A percentile compares a stretch with the other conserved stretches of the same genome.
Evolutionary conservation across 1,140 invertebrate genomes (phyloP).

Genomic region (Drosophila hydei): DNA sequence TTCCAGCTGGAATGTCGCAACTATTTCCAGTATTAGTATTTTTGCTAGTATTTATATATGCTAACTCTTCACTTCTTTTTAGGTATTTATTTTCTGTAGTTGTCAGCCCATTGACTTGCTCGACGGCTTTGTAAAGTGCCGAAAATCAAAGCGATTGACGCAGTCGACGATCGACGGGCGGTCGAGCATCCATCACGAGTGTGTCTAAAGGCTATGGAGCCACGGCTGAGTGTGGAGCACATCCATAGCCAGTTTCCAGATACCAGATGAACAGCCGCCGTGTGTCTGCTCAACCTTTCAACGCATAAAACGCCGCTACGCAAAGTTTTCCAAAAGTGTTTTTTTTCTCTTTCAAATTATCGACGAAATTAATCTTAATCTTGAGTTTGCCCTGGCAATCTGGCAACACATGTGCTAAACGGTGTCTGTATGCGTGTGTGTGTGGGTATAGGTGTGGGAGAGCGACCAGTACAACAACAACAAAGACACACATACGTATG

Average conservation of each 20-base stretch:
- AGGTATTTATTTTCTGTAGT: constrained; percentile 35
- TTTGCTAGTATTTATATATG: neutral
- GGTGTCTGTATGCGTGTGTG: constrained; percentile 15
- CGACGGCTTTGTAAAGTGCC: constrained; percentile 64
- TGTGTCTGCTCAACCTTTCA: constrained; percentile 68
- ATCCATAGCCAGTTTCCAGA: constrained; percentile 7
- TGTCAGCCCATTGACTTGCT: constrained; percentile 47
- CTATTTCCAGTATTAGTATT: neutral
- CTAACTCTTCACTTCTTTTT: neutral
- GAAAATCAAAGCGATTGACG: constrained; percentile 60
- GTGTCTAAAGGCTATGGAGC: constrained; percentile 41
- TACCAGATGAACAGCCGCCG: constrained; percentile 27
- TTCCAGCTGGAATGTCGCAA: constrained; percentile 1
- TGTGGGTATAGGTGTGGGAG: constrained; percentile 37
- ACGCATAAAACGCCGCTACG: constrained; percentile 49
- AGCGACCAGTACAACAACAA: constrained; percentile 6
- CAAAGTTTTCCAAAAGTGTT: constrained; percentile 55
- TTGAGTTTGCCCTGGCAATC: constrained; percentile 62
- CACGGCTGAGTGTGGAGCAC: constrained; percentile 40
- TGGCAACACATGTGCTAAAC: constrained; percentile 75
- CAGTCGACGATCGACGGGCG: constrained; percentile 59
- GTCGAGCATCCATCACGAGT: constrained; percentile 62
- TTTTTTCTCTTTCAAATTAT: constrained; percentile 55
- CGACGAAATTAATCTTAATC: constrained; percentile 77
- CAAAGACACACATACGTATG: constrained; percentile 5